Percentiles rank a stretch among this genome's conserved stretches.
phyloP scores from a whole-genome alignment of 1,140 invertebrate species.

The Aphaenogaster ashmeadi region DNA sequence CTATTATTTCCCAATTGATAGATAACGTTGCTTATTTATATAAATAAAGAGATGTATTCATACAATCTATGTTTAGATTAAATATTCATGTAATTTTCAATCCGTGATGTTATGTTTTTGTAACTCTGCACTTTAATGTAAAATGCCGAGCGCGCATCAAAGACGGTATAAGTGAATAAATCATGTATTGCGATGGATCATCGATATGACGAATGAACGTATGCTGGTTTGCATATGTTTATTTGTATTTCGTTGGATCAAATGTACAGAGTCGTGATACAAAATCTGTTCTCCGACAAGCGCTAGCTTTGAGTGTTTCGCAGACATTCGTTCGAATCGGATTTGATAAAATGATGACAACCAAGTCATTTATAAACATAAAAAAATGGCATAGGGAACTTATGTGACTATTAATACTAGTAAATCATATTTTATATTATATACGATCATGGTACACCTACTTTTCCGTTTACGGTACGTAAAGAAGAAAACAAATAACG shows the following conservation, averaged over 20 bases:
- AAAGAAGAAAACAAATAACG: constrained; percentile 61
- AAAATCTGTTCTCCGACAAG: constrained; percentile 40
- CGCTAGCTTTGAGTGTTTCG: constrained; percentile 2
- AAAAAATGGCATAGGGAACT: constrained; percentile 65
- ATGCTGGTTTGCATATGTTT: constrained; percentile 45
- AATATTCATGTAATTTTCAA: constrained; percentile 3
- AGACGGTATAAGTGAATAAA: not conserved
- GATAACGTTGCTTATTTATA: not conserved
- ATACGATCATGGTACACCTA: constrained; percentile 66
- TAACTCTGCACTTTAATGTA: constrained; percentile 16
- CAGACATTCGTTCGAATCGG: constrained; percentile 11
- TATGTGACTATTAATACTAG: constrained; percentile 75
- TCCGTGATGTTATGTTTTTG: not conserved
- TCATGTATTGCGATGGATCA: constrained; percentile 25
- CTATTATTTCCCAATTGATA: not conserved
- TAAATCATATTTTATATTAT: constrained; percentile 63
- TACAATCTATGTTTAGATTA: not conserved
- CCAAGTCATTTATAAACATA: constrained; percentile 58
- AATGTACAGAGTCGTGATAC: constrained; percentile 55
- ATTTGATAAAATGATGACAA: not conserved
- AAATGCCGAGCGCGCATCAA: not conserved
- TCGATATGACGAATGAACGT: constrained; percentile 23
- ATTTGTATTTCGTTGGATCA: constrained; percentile 58
- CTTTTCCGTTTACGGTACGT: constrained; percentile 37
- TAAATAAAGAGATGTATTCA: not conserved